These are phyloP conservation scores for Lordiphosa collinella DNA, from an alignment of 1,140 invertebrate species.

Conservation along the genomic window DNA sequence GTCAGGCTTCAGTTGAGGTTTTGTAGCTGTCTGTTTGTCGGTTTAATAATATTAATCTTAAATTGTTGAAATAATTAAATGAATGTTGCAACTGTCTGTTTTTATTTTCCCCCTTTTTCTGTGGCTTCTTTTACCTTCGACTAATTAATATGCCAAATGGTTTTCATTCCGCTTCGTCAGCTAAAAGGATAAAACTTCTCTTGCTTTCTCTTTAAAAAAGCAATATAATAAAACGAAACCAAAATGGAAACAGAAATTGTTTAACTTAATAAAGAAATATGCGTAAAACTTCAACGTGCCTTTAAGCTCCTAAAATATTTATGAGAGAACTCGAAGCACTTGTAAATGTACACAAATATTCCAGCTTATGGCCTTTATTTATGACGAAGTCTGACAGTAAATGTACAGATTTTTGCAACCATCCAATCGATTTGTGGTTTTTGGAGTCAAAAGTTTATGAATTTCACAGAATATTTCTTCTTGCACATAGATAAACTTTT, in stretches of 20 bases:
- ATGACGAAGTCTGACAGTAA: constrained; percentile 40
- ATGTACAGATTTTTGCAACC: constrained; percentile 32
- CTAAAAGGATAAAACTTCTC: no score
- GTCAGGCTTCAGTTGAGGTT: constrained; percentile 9
- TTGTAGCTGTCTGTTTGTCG: no score
- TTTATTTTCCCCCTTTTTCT: no score
- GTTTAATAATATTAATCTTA: no score
- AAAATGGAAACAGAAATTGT: constrained; percentile 12
- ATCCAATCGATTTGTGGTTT: constrained; percentile 17
- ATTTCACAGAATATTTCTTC: neutral
- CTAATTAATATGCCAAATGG: no score
- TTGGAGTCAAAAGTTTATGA: neutral
- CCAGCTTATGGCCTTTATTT: constrained; percentile 35
- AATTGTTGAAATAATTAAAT: no score
- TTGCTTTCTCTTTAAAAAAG: no score
- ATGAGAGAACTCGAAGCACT: constrained; percentile 43
- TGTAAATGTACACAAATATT: constrained; percentile 34
- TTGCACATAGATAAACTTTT: constrained; percentile 9
- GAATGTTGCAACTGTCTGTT: no score
- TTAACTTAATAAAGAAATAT: constrained; percentile 8
- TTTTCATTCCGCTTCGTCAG: no score
- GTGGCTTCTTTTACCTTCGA: no score
- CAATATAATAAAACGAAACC: no score
- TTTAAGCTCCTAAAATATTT: constrained; percentile 71
- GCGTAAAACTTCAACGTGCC: constrained; percentile 27